Percentiles rank a stretch among this genome's conserved stretches.
These are phyloP conservation scores for Tetheella fluctuosa DNA, from an alignment of 2,888 invertebrate species.

Conservation along the genomic window DNA sequence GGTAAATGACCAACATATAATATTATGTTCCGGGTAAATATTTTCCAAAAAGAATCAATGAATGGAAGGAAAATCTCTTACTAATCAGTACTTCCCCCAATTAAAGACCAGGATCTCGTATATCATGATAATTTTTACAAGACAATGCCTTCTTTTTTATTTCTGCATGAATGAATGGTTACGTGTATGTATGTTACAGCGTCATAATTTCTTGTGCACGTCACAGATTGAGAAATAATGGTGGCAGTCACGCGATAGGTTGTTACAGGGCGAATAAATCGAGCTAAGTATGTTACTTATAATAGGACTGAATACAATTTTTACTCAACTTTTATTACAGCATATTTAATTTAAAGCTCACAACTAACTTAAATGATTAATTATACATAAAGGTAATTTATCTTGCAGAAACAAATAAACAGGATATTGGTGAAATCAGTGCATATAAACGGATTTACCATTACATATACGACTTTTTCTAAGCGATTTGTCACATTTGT, in stretches of 20 bases:
- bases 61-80: slow-evolving; percentile 22
- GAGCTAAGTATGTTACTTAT: slow-evolving; percentile 18
- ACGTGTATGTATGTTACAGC: slow-evolving; percentile 53
- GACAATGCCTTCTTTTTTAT: slow-evolving; percentile 59
- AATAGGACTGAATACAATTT: no score
- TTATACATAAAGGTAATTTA: not conserved
- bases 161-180: slow-evolving; percentile 60
- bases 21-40: slow-evolving; percentile 53
- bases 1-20: slow-evolving; percentile 77
- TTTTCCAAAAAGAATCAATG: slow-evolving; percentile 23
- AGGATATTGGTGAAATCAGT: no score
- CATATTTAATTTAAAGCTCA: no score
- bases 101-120: slow-evolving; percentile 59
- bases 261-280: slow-evolving; percentile 34
- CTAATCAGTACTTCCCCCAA: slow-evolving; percentile 35
- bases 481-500: slow-evolving; percentile 37
- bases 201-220: slow-evolving; percentile 71
- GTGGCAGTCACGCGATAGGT: slow-evolving; percentile 57
- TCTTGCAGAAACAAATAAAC: slow-evolving; percentile 31
- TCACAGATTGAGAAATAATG: slow-evolving; percentile 68
- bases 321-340: not conserved
- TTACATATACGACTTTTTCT: slow-evolving; percentile 41
- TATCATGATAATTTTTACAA: slow-evolving; percentile 47
- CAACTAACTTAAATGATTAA: no score
- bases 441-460: slow-evolving; percentile 60